Evolutionary conservation across 2,888 invertebrate genomes (phyloP).

Genomic region (Gandaritis pyraliata): DNA sequence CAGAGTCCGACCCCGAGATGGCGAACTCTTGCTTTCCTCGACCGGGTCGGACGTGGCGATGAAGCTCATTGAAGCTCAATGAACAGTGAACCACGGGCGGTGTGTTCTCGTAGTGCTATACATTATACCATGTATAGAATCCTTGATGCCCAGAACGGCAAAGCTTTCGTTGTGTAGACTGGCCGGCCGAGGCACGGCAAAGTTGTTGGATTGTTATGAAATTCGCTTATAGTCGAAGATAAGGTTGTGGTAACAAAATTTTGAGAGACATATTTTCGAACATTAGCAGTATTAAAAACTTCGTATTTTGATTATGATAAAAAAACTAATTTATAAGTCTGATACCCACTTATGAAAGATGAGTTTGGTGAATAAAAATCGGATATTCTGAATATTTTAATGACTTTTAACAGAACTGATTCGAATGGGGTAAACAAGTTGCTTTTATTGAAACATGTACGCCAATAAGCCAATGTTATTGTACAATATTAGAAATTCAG

Average conservation of each 20-base stretch:
- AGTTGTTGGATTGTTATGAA: slow-evolving; percentile 77
- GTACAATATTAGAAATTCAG: slow-evolving; percentile 60
- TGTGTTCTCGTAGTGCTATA: slow-evolving; percentile 61
- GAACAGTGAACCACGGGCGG: slow-evolving; percentile 44
- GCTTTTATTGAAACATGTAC: slow-evolving; percentile 58
- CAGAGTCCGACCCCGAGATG: slow-evolving; percentile 79
- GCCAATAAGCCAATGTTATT: slow-evolving; percentile 51
- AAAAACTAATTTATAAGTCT: slow-evolving; percentile 69
- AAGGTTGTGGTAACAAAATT: slow-evolving; percentile 81
- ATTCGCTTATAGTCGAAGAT: slow-evolving; percentile 75
- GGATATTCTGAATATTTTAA: slow-evolving; percentile 40
- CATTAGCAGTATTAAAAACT: slow-evolving; percentile 74
- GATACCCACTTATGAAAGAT: slow-evolving; percentile 65
- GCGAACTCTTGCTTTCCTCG: slow-evolving; percentile 65
- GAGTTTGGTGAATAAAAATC: slow-evolving; percentile 38
- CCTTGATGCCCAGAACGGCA: slow-evolving; percentile 42
- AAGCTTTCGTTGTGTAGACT: slow-evolving; percentile 67
- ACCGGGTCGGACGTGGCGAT: slow-evolving; percentile 63
- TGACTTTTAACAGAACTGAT: slow-evolving; percentile 57
- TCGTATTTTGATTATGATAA: slow-evolving; percentile 74
- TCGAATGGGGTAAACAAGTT: slow-evolving; percentile 58
- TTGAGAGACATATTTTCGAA: slow-evolving; percentile 82
- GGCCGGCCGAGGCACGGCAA: slow-evolving; percentile 49
- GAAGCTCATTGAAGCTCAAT: slow-evolving; percentile 36
- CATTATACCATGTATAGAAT: slow-evolving; percentile 46